Base-by-base conservation (phyloP, 1,140 invertebrate species). In the Drosophila leontia region DNA sequence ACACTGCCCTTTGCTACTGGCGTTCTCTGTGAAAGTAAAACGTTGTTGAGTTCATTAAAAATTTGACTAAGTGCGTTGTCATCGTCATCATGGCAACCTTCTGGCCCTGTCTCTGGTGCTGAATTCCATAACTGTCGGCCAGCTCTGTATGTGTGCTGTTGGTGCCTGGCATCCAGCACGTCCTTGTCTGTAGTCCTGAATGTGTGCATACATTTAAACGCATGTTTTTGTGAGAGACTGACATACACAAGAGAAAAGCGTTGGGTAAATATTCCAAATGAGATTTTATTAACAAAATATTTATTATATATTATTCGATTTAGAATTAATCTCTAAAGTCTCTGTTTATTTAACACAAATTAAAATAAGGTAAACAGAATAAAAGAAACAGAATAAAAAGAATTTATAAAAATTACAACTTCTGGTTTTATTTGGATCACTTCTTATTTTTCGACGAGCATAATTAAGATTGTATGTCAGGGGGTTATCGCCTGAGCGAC, bases 31-130 rank as follows among this genome's bases (percentile, higher is more conserved):
- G 78, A 87, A 71, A 87, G 84, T 87, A 88, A 88, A 87, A 87
- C 80, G 84, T 50, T 88, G 84, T 88, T 84, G 84, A 87, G 84
- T 83, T 88, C 84, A 87, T 87, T 87, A 83, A 80, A 87, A 87
- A 88, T 84, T 87, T 80, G 68, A 87, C 80, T 88, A 88, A 87
- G 84, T 84, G 80, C 77, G 84, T 88, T 83, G 77, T 80, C 84
- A 78, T 83, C 77, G 67, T 88, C 67, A 80, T 79, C 70, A 82
- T 79, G 68, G 67, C 68, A 60, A 63, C 63, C 64, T 59, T 71
- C 81, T 64, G 51, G 64, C 63, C 63, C 55, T 56, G 61, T 41
- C 62, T 59, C 47, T 41, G 67, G 29, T 70, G 45, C 48, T 53
- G 56, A 55, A 56, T 61, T 60, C 65, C 70, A 71, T 74, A 71